phyloP scores from a whole-genome alignment of 2,113 vertebrate species.

The Mobula hypostoma region DNA sequence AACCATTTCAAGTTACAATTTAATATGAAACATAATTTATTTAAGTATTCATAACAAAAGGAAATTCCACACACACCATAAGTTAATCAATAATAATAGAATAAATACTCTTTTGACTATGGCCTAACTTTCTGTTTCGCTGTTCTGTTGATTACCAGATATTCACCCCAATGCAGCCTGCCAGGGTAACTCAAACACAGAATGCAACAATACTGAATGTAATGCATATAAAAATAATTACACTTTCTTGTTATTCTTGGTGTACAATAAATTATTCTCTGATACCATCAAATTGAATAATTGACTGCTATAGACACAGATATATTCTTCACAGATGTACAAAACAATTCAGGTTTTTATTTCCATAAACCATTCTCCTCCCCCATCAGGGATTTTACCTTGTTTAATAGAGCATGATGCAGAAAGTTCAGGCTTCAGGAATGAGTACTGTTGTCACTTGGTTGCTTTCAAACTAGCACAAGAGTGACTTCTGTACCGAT shows the following conservation, averaged over 20 bases:
- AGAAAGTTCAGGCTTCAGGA: neutral
- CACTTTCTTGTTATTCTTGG: slow-evolving; percentile 15
- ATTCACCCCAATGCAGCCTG: neutral
- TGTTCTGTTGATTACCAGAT: neutral
- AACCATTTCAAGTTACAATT: neutral
- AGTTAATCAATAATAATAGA: neutral
- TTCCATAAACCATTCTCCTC: neutral
- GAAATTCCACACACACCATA: neutral
- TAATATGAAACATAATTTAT: slow-evolving; percentile 37
- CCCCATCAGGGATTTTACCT: neutral
- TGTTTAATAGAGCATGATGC: neutral
- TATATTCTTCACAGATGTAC: neutral
- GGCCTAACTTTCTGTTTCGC: neutral
- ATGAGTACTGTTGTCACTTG: neutral
- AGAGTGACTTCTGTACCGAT: neutral
- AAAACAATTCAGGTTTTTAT: neutral
- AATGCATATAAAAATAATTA: slow-evolving; percentile 18
- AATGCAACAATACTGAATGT: neutral
- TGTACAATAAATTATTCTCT: slow-evolving; percentile 26
- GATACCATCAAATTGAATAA: neutral
- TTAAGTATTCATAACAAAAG: slow-evolving; percentile 7
- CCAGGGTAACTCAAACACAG: neutral
- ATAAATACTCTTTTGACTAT: neutral
- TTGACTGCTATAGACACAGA: neutral
- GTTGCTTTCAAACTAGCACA: neutral